These are phyloP conservation scores for Xiphophorus hellerii DNA, from an alignment of 2,113 vertebrate species.

Conservation along the genomic window DNA sequence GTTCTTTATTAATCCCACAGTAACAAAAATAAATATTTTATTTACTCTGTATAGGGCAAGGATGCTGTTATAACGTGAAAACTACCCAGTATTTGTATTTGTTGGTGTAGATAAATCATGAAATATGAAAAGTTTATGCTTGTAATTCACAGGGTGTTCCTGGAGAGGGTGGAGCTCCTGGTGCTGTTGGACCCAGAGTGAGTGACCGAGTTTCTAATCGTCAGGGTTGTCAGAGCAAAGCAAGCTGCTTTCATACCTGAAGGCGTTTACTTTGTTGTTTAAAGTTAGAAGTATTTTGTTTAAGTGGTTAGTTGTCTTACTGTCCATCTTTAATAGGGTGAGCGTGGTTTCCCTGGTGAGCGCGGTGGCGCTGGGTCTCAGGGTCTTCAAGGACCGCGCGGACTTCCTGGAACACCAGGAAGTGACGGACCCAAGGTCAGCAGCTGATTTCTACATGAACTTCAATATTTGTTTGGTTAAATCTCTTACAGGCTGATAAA, in stretches of 20 bases:
- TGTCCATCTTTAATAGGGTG: constrained; percentile 81
- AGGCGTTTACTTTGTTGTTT: neutral
- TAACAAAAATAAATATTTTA: too few species aligned
- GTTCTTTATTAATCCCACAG: too few species aligned
- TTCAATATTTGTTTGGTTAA: neutral
- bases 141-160: constrained; percentile 86
- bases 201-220: constrained; percentile 69
- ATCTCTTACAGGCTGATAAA: neutral
- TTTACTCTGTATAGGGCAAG: too few species aligned
- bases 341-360: constrained; percentile 97
- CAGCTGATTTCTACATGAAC: constrained; percentile 1
- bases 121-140: neutral
- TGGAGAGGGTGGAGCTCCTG: constrained; percentile 90
- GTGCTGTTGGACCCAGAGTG: constrained; percentile 91
- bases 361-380: constrained; percentile 90
- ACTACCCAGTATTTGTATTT: neutral
- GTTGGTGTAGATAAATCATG: neutral
- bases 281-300: neutral
- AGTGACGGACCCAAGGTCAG: constrained; percentile 95
- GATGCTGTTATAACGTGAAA: neutral
- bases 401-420: constrained; percentile 95
- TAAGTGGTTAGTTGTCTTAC: neutral
- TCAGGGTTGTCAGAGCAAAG: neutral
- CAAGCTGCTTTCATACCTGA: neutral
- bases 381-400: constrained; percentile 92